phyloP scores from a whole-genome alignment of 2,113 vertebrate species.

The Periophthalmus modestus region DNA sequence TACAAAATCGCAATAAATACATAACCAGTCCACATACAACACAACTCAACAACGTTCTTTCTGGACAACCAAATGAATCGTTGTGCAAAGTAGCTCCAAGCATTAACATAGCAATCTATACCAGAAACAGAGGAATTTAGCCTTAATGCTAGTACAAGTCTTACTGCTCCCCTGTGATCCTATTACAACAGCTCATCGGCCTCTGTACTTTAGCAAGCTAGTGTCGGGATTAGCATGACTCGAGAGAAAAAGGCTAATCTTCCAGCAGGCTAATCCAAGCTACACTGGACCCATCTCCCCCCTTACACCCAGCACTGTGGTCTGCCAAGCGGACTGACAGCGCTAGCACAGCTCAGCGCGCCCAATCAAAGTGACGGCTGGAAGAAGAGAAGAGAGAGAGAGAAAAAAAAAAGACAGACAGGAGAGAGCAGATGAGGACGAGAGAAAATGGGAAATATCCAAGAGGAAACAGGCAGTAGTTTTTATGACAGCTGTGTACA shows the following conservation, averaged over 20 bases:
- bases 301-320: slow-evolving; percentile 23
- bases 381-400: slow-evolving; percentile 3
- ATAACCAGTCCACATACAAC: not conserved
- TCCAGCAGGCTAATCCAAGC: slow-evolving; percentile 49
- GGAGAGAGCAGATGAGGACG: slow-evolving; percentile 19
- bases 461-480: slow-evolving; percentile 35
- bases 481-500: slow-evolving; percentile 38
- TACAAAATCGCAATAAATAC: too few relatives aligned
- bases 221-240: slow-evolving; percentile 64
- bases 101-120: not conserved
- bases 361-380: slow-evolving; percentile 37
- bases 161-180: slow-evolving; percentile 62
- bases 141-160: slow-evolving; percentile 32
- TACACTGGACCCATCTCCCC: slow-evolving; percentile 38
- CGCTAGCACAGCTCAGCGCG: slow-evolving; percentile 27
- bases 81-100: not conserved
- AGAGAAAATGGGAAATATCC: slow-evolving; percentile 5
- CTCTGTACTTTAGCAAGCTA: slow-evolving; percentile 27
- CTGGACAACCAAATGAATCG: not conserved
- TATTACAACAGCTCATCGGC: slow-evolving; percentile 51
- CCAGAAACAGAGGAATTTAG: not conserved
- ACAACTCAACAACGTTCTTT: not conserved
- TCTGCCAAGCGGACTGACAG: slow-evolving; percentile 39
- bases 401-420: slow-evolving; percentile 12
- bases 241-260: slow-evolving; percentile 64